Conservation (phyloP, 2,113 vertebrate genomes). For the Odocoileus hemionus region DNA sequence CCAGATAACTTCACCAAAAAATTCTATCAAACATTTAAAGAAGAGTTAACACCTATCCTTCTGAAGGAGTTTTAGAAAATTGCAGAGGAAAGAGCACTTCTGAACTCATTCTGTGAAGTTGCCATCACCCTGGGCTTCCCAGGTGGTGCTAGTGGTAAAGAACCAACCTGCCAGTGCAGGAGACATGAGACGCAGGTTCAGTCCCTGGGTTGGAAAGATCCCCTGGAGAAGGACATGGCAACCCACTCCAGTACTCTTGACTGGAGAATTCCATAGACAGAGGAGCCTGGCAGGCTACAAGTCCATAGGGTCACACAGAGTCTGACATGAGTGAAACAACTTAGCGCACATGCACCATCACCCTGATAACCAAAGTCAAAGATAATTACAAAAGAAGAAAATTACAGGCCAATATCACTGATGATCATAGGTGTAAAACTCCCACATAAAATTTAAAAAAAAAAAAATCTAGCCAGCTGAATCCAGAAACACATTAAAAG, state of each 20-base stretch:
- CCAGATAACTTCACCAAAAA: not conserved
- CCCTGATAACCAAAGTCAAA: not conserved
- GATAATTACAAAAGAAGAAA: not conserved
- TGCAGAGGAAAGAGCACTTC: not conserved
- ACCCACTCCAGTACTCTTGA: not conserved
- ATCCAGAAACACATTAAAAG: not conserved
- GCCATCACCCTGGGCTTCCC: not conserved
- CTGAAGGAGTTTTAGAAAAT: not conserved
- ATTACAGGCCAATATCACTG: not conserved
- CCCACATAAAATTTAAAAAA: not conserved
- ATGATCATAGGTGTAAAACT: not conserved
- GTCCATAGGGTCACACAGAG: not conserved
- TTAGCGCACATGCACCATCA: not conserved
- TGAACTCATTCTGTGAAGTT: not conserved
- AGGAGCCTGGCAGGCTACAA: not conserved
- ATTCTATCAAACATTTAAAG: not conserved
- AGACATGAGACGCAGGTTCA: not conserved
- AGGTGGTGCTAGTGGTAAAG: not conserved
- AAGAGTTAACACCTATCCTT: not conserved
- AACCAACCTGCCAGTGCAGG: not conserved
- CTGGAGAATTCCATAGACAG: not conserved
- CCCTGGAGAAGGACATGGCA: not conserved
- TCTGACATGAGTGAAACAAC: not conserved
- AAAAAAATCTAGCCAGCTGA: not conserved
- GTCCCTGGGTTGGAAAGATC: not conserved